Conservation (phyloP, 2,113 vertebrate genomes). For the Oxygymnocypris stewartii region DNA sequence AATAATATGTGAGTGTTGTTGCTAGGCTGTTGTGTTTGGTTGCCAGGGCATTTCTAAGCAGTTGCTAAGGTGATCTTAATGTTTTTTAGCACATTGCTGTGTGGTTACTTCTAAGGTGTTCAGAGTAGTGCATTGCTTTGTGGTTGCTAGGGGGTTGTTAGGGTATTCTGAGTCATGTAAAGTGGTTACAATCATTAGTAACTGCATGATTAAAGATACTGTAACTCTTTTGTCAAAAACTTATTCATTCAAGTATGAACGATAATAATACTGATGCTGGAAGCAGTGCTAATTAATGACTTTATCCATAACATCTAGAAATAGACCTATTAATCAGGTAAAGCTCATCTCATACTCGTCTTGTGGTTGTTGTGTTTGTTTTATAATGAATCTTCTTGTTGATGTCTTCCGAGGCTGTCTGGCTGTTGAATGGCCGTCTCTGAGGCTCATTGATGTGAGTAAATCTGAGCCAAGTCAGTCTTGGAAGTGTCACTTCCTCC, state of each 20-base stretch:
- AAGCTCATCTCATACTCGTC: not conserved
- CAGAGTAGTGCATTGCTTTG: not conserved
- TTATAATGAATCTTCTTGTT: conserved; percentile 26
- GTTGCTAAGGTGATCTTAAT: not conserved
- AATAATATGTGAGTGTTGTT: not conserved
- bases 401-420: not conserved
- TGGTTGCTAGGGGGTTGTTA: not conserved
- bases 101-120: not conserved
- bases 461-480: conserved; percentile 35
- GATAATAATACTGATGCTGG: not conserved
- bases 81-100: not conserved
- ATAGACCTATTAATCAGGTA: not conserved
- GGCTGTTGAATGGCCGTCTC: conserved; percentile 28
- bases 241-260: not conserved
- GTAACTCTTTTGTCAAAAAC: not conserved
- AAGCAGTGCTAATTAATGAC: not conserved
- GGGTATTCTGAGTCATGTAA: not conserved
- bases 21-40: not conserved
- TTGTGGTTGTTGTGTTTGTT: conserved; percentile 12
- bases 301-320: not conserved
- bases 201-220: not conserved
- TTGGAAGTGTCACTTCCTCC: conserved; percentile 38
- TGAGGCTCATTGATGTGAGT: conserved; percentile 36
- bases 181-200: not conserved
- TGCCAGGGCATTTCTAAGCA: not conserved